phyloP scores from a whole-genome alignment of 2,888 invertebrate species.

The Megastigmus dorsalis region DNA sequence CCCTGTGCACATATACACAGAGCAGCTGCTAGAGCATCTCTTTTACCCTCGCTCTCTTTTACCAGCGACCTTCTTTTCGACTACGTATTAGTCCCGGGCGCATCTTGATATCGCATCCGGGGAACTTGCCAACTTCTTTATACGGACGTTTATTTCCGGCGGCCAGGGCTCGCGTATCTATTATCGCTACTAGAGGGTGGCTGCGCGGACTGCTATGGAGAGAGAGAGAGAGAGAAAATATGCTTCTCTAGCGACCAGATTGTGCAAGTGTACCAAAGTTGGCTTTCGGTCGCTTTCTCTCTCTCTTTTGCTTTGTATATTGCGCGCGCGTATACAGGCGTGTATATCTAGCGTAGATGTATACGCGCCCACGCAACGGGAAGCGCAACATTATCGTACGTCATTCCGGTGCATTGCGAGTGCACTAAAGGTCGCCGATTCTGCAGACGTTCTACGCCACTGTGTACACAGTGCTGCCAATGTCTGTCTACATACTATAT shows the following conservation, averaged over 20 bases:
- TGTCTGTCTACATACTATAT: no score
- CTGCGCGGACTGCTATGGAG: no score
- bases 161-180: slow-evolving; percentile 7
- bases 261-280: no score
- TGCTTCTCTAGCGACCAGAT: no score
- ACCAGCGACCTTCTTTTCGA: slow-evolving; percentile 9
- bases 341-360: slow-evolving; percentile 58
- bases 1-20: background rate
- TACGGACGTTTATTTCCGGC: slow-evolving; percentile 69
- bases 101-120: slow-evolving; percentile 68
- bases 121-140: slow-evolving; percentile 70
- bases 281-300: background rate
- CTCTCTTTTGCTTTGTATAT: background rate
- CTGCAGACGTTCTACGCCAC: no score
- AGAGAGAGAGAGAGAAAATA: no score
- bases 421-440: no score
- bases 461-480: no score
- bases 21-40: background rate
- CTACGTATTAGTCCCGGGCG: slow-evolving; percentile 64
- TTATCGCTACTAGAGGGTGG: no score
- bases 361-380: slow-evolving; percentile 62
- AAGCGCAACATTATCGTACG: slow-evolving; percentile 63
- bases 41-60: background rate
- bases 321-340: background rate
- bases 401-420: slow-evolving; percentile 57